Base-by-base conservation (phyloP, 2,888 invertebrate species). In the Suillia variegata region DNA sequence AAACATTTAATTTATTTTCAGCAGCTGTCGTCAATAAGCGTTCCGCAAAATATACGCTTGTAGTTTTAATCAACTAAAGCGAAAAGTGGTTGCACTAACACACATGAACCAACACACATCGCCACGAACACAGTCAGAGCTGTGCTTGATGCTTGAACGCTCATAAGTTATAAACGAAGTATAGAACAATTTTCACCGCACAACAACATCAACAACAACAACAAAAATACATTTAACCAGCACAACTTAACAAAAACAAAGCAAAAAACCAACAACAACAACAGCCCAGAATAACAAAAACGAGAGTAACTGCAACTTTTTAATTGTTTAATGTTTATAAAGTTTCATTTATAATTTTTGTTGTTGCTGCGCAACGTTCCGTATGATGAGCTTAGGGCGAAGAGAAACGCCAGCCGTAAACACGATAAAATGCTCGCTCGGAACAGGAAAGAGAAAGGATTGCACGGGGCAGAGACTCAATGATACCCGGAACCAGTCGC, bases 311-410 rank as follows among this genome's bases (percentile, higher is more conserved):
- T 5, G 45, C 45, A 73, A 73, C 71, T 73, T 73, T 69, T 67
- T 73, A 73, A 70, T 70, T 72, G 73, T 65, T 69, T 63, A 70
- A 70, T 69, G 70, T 69, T 72, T 54, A 31, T 53, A 61, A 67
- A 72, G 65, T 66, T 72, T 62, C 62, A 63, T 64, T 69, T 59
- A 54, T 57, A 20, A 45, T 26, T 56, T n/a, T 15, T 18, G 2
- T 4, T 20, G n/a, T 57, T 57, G 3, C 57, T 54, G 45, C 20
- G 45, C 45, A 45, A 20, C 45, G 45, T 45, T 17, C 45, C 45
- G 20, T 5, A 20, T 6, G 20, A 45, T 18, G 38, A 13, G n/a
- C 26, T 26, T 38, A 38, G n/a, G 38, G n/a, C 38, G n/a, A 38
- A 38, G 42, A 33, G 21, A 54, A 21, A 21, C 45, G 52, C 18